Evolutionary conservation across 2,113 vertebrate genomes (phyloP).

Genomic region (Lutjanus erythropterus): DNA sequence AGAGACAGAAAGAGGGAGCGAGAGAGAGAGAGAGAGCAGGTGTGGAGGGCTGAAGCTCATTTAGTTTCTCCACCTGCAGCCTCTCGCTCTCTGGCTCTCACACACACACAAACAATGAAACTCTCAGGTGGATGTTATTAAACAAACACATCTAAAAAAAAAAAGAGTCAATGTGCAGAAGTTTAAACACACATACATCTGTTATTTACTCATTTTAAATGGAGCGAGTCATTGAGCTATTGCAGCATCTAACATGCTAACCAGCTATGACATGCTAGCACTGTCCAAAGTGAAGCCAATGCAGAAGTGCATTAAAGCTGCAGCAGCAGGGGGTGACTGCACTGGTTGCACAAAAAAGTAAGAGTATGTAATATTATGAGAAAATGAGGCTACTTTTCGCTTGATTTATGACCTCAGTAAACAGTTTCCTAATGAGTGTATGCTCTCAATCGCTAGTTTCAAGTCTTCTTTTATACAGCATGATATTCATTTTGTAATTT

Average conservation of each 20-base stretch:
- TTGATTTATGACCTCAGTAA: too few species aligned
- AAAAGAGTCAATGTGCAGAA: background rate
- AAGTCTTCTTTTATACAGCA: too few species aligned
- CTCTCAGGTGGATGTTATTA: background rate
- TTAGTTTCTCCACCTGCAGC: background rate
- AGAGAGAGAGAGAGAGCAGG: background rate
- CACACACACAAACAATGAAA: background rate
- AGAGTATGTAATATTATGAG: too few species aligned
- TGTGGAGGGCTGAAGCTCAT: constrained; percentile 5
- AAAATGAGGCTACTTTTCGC: too few species aligned
- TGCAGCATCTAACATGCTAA: background rate
- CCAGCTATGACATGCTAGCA: background rate
- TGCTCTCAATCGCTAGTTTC: too few species aligned
- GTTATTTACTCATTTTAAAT: background rate
- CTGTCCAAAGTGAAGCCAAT: too few species aligned
- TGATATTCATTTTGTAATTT: too few species aligned
- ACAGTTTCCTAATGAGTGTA: too few species aligned
- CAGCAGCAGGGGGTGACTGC: too few species aligned
- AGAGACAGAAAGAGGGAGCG: background rate
- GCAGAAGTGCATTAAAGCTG: too few species aligned
- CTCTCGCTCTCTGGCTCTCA: background rate
- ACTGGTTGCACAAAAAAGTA: too few species aligned
- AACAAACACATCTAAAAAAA: background rate
- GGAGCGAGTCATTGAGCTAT: background rate
- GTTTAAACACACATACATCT: background rate